Conservation (phyloP, 2,797 vertebrate species). For the Anabas testudineus region DNA sequence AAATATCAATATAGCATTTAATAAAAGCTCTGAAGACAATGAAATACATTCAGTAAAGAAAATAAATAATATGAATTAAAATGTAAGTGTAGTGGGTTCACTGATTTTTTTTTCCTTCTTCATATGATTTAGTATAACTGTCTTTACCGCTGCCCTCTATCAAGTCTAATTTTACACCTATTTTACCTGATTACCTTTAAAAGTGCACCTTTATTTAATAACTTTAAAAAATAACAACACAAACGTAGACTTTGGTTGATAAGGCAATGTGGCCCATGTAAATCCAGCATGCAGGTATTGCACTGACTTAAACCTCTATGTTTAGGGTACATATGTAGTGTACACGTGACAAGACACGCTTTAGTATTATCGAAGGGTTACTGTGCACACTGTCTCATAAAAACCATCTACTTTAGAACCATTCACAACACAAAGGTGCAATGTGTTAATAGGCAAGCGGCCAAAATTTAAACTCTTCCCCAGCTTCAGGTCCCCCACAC, state of each 20-base stretch:
- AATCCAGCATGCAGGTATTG: slow-evolving; percentile 9
- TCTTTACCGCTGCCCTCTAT: neutral
- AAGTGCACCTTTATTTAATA: slow-evolving; percentile 4
- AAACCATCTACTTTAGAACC: slow-evolving; percentile 53
- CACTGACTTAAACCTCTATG: neutral
- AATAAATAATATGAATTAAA: no score
- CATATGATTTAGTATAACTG: neutral
- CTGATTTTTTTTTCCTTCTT: neutral
- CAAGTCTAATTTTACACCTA: neutral
- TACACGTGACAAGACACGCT: neutral
- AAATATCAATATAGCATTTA: slow-evolving; percentile 1
- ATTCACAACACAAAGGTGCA: slow-evolving; percentile 82
- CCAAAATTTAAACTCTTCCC: slow-evolving; percentile 83
- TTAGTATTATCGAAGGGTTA: slow-evolving; percentile 69
- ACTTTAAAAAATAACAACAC: slow-evolving; percentile 1
- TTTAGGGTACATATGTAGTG: neutral
- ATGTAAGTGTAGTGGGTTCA: neutral
- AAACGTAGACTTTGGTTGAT: slow-evolving; percentile 3
- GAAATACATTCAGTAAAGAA: neutral
- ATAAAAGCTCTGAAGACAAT: neutral
- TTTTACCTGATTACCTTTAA: neutral
- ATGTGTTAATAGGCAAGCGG: slow-evolving; percentile 79
- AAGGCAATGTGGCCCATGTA: slow-evolving; percentile 12
- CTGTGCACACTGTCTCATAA: slow-evolving; percentile 74
- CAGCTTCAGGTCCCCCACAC: slow-evolving; percentile 70